Percentiles rank a stretch among this genome's conserved stretches.
phyloP scores from a whole-genome alignment of 2,113 vertebrate species.

The Rhombomys opimus region DNA sequence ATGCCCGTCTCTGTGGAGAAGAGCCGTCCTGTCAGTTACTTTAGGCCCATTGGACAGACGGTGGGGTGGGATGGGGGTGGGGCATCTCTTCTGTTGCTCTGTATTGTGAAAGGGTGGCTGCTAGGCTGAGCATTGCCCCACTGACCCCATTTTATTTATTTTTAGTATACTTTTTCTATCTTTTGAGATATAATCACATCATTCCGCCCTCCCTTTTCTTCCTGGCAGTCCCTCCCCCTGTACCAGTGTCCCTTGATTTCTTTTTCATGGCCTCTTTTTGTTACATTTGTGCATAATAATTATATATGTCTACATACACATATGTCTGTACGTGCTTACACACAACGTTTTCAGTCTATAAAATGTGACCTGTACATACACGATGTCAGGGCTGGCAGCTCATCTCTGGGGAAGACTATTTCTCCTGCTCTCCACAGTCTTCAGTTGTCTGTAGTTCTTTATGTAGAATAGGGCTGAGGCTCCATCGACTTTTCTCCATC shows the following conservation, averaged over 20 bases:
- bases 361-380: background rate
- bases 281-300: too few species aligned
- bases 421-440: background rate
- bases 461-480: background rate
- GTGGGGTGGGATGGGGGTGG: too few species aligned
- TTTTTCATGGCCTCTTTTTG: too few species aligned
- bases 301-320: too few species aligned
- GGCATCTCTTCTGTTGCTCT: background rate
- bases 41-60: background rate
- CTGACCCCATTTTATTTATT: too few species aligned
- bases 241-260: too few species aligned
- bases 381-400: background rate
- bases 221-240: too few species aligned
- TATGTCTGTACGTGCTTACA: background rate
- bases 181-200: too few species aligned
- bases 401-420: background rate
- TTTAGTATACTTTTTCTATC: too few species aligned
- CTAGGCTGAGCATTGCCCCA: background rate
- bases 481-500: background rate
- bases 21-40: background rate
- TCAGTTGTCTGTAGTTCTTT: background rate
- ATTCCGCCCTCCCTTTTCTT: too few species aligned
- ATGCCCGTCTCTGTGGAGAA: too few species aligned
- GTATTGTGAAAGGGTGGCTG: background rate
- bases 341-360: background rate